Conservation (phyloP, 2,888 invertebrate species). For the Ganaspis brasiliensis region DNA sequence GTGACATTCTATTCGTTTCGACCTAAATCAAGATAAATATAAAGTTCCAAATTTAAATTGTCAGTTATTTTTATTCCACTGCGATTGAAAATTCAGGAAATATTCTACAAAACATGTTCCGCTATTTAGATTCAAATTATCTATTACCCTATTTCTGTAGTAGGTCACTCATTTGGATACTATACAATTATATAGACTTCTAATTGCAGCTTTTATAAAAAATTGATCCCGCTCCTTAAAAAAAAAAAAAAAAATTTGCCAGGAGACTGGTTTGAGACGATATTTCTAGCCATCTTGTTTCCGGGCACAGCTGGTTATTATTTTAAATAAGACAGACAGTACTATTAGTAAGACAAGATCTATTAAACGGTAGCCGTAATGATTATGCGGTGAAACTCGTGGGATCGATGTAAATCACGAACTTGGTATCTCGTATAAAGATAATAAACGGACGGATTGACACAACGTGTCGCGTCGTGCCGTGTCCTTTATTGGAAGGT, state of each 20-base stretch:
- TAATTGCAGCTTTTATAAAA: neutral
- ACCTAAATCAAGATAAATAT: too few species aligned
- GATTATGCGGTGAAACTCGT: constrained; percentile 49
- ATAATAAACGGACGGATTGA: constrained; percentile 68
- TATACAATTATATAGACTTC: too few species aligned
- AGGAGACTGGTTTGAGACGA: neutral
- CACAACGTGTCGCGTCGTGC: constrained; percentile 62
- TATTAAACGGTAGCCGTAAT: constrained; percentile 42
- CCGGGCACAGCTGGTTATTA: constrained; percentile 28
- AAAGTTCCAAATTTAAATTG: too few species aligned
- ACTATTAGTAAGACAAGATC: constrained; percentile 42
- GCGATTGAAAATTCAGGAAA: too few species aligned
- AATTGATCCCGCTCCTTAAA: neutral
- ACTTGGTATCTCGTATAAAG: constrained; percentile 40
- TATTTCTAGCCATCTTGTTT: constrained; percentile 1
- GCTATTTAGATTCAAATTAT: too few species aligned
- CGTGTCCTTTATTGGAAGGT: constrained; percentile 64
- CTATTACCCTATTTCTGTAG: too few species aligned
- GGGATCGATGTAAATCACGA: constrained; percentile 54
- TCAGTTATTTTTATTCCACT: too few species aligned
- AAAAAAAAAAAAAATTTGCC: constrained; percentile 6
- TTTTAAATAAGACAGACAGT: constrained; percentile 41
- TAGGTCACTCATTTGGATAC: too few species aligned
- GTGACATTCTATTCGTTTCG: too few species aligned
- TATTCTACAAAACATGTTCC: too few species aligned